A percentile compares a stretch with the other conserved stretches of the same genome.
phyloP scores from a whole-genome alignment of 2,888 invertebrate genomes.

The Dione vanillae region DNA sequence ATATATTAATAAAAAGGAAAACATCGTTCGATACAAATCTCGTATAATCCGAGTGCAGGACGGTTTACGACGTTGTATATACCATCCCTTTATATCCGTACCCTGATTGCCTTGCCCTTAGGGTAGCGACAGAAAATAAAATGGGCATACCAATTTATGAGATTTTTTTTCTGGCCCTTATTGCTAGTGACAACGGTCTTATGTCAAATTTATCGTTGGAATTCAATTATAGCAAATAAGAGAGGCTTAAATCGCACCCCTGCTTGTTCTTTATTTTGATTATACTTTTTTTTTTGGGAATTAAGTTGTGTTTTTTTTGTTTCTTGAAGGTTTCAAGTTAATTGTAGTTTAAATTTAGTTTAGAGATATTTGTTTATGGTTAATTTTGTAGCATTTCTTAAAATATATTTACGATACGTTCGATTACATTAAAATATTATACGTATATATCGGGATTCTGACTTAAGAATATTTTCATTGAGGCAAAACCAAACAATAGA shows the following conservation, averaged over 20 bases:
- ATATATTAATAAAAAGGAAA: constrained; percentile 49
- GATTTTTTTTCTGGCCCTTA: constrained; percentile 41
- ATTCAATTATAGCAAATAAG: constrained; percentile 43
- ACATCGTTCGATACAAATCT: constrained; percentile 67
- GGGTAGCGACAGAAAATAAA: constrained; percentile 60
- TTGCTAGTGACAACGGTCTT: constrained; percentile 43
- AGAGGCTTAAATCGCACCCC: constrained; percentile 21
- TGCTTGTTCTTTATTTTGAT: constrained; percentile 9
- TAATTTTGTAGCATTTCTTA: not conserved
- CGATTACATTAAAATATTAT: not conserved
- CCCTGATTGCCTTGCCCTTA: constrained; percentile 74
- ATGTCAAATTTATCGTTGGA: constrained; percentile 44
- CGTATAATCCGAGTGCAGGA: constrained; percentile 72
- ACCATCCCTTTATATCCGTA: constrained; percentile 78
- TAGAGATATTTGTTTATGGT: not conserved
- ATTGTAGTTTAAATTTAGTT: not conserved
- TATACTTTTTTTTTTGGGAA: constrained; percentile 12
- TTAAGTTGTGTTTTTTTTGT: constrained; percentile 11
- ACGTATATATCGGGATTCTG: no score
- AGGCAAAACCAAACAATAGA: no score
- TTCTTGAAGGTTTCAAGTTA: not conserved
- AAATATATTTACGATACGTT: not conserved
- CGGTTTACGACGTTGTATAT: constrained; percentile 70
- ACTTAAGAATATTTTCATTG: no score
- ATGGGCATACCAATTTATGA: constrained; percentile 42